Evolutionary conservation across 2,888 invertebrate species (phyloP), one percentile per base, ranked within the genome.

Genomic region (Crossocerus cetratus): DNA sequence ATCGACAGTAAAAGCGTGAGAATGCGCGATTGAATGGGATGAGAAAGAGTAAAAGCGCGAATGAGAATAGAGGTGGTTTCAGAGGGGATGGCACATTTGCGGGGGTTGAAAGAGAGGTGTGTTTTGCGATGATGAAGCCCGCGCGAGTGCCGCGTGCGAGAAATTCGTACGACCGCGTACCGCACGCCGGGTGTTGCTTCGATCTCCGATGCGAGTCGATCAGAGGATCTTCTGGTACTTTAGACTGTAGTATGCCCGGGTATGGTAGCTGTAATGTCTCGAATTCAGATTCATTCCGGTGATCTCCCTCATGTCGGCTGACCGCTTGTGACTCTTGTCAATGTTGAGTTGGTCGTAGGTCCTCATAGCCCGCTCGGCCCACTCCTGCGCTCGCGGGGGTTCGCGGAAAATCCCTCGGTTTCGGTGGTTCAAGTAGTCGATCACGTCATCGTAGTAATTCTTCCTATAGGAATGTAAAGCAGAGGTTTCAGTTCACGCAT

Each of bases 391-490:
- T 66, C 94, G 92, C 1, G 96, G 97, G 72, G 93, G 92, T 82
- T 96, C 96, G 60, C 94, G 93, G 1, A 89, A 91, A 62, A 93
- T 86, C 0, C 96, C 96, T 80, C 92, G 92, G 90, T 94, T 93
- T 83, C 95, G 93, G 87, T 94, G 93, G 90, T 97, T 95, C 91
- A 97, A 90, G 91, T 95, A 97, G 86, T 94, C 94, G 90, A 97
- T 95, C 73, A 96, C 94, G 88, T 96, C 96, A 88, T 96, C 94
- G 91, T 96, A 97, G 90, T 97, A 97, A 91, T 95, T 96, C 90
- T 94, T 93, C 91, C 95, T 91, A 65, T 3, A 73, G 72, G 65
- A 22, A 65, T 49, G 14, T 14, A 32, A 32, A 1, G 11, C 11
- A 0, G 0, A 32, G n/a, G n/a, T n/a, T n/a, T 32, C 8, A 32